phyloP scores from a whole-genome alignment of 2,888 invertebrate genomes.

The Euphydryas editha region DNA sequence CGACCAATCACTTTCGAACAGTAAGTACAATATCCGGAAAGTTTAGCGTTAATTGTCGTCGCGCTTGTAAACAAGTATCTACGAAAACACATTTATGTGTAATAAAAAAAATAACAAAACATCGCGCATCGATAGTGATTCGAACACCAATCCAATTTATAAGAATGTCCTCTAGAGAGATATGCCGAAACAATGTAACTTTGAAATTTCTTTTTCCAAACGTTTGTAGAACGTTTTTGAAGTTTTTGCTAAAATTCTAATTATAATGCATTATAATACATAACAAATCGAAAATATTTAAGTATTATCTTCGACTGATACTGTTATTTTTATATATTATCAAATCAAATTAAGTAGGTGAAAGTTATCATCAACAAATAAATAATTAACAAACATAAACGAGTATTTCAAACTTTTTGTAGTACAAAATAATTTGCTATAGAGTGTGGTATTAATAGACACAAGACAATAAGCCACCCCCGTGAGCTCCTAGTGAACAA shows the following conservation, averaged over 20 bases:
- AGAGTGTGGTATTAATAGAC: slow-evolving; percentile 64
- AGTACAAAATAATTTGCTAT: slow-evolving; percentile 69
- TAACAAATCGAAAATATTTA: too few relatives aligned
- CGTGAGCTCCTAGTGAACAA: slow-evolving; percentile 66
- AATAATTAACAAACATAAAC: background rate
- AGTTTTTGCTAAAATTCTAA: background rate
- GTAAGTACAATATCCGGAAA: slow-evolving; percentile 13
- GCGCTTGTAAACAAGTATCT: background rate
- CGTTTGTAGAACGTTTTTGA: background rate
- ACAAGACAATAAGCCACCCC: slow-evolving; percentile 79
- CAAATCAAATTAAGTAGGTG: background rate
- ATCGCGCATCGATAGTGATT: slow-evolving; percentile 53
- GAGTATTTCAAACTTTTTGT: background rate
- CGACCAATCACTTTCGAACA: slow-evolving; percentile 23
- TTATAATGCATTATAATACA: background rate
- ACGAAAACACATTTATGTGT: slow-evolving; percentile 14
- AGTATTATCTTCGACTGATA: too few relatives aligned
- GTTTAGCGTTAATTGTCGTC: slow-evolving; percentile 5
- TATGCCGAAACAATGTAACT: slow-evolving; percentile 75
- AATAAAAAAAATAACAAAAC: slow-evolving; percentile 44
- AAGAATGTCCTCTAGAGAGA: slow-evolving; percentile 75
- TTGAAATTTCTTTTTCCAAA: slow-evolving; percentile 61
- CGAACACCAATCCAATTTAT: slow-evolving; percentile 79
- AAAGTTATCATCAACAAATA: background rate
- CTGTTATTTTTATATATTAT: background rate